Evolutionary conservation across 2,797 vertebrate species (phyloP).

Genomic region (Selene dorsalis): DNA sequence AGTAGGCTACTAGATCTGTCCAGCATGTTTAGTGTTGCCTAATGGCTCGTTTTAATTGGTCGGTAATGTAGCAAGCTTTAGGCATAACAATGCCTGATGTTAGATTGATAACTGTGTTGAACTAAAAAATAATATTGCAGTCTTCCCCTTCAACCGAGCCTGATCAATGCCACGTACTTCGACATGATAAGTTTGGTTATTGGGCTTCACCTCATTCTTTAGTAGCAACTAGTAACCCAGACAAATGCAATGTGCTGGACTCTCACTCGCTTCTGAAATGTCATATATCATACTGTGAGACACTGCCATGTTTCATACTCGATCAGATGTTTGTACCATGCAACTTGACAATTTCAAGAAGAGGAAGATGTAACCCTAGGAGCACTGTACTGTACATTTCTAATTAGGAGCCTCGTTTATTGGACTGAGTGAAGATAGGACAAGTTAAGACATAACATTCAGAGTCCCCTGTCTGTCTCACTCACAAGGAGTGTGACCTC

Average conservation of each 20-base stretch:
- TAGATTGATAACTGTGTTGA: background rate
- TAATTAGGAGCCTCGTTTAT: constrained; percentile 4
- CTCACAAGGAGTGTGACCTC: background rate
- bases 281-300: background rate
- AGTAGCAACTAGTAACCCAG: background rate
- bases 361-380: background rate
- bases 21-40: background rate
- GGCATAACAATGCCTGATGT: too few species aligned
- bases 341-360: too few species aligned
- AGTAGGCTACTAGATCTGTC: background rate
- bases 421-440: background rate
- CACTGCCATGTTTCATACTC: background rate
- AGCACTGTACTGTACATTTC: background rate
- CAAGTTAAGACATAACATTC: background rate
- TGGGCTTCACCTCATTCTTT: background rate
- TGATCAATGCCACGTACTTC: background rate
- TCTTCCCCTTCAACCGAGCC: background rate
- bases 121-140: background rate
- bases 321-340: background rate
- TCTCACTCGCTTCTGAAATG: too few species aligned
- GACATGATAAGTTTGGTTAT: background rate
- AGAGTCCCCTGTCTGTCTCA: too few species aligned
- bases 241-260: background rate
- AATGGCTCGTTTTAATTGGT: background rate
- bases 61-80: background rate